phyloP scores from a whole-genome alignment of 2,113 vertebrate genomes.

The Varanus komodoensis region DNA sequence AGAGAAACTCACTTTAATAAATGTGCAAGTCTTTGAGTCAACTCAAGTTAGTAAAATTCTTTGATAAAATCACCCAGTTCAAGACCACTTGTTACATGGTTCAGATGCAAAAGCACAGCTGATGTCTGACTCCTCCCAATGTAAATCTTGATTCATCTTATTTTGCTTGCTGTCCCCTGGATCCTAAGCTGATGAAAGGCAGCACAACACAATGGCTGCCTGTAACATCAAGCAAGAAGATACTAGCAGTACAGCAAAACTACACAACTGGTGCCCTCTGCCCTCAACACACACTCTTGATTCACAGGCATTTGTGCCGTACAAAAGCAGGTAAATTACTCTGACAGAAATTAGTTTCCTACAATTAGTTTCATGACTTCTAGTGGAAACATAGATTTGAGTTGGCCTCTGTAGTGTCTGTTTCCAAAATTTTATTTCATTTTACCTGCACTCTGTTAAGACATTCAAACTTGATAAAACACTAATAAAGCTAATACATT shows the following conservation, averaged over 20 bases:
- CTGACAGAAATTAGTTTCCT: neutral
- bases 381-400: neutral
- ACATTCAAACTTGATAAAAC: too few species aligned
- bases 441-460: too few species aligned
- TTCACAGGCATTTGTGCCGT: neutral
- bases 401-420: too few species aligned
- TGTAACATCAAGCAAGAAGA: neutral
- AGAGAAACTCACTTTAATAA: slow-evolving; percentile 30
- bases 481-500: too few species aligned
- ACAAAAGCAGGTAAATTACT: neutral
- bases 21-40: neutral
- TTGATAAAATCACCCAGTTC: neutral
- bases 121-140: neutral
- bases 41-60: neutral
- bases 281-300: neutral
- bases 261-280: neutral
- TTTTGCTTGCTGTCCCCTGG: neutral
- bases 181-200: neutral
- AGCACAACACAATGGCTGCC: neutral
- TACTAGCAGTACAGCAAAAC: neutral
- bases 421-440: too few species aligned
- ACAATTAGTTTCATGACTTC: neutral
- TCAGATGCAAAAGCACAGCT: neutral
- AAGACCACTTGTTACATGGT: neutral
- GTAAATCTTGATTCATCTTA: neutral